Percentiles rank a stretch among this genome's conserved stretches.
Conservation (phyloP, 2,888 invertebrate species). For the Tipula lateralis region DNA sequence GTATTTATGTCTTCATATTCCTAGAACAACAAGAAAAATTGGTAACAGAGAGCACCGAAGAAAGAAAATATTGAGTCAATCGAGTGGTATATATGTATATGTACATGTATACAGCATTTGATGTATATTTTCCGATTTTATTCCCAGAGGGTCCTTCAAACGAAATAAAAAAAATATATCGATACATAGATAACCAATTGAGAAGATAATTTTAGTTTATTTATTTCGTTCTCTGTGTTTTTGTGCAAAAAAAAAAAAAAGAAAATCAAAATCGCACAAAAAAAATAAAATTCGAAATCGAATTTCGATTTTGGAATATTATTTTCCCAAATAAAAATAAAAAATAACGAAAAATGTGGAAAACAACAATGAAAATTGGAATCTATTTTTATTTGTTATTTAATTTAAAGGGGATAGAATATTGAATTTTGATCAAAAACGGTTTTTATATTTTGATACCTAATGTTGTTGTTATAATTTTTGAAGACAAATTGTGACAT, state of each 20-base stretch:
- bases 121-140: background rate
- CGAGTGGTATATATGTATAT: background rate
- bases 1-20: background rate
- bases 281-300: background rate
- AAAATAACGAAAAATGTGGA: background rate
- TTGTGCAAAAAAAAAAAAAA: too few species aligned
- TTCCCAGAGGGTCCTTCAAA: conserved; percentile 19
- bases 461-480: background rate
- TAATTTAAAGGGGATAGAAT: background rate
- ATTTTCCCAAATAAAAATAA: background rate
- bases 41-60: background rate
- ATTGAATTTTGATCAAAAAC: background rate
- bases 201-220: conserved; percentile 15
- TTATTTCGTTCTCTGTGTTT: background rate
- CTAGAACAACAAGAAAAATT: background rate
- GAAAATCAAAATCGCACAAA: background rate
- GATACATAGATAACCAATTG: conserved; percentile 19
- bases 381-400: background rate
- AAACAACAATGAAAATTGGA: background rate
- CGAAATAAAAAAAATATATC: background rate
- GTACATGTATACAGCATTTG: background rate
- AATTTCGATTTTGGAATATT: conserved; percentile 19
- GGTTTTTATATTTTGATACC: background rate
- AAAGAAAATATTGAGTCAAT: conserved; percentile 24
- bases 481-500: background rate